A percentile compares a stretch with the other conserved stretches of the same genome.
These are phyloP conservation scores for Ceratoteleas bidentatus DNA, from an alignment of 1,140 invertebrate species.

Conservation along the genomic window DNA sequence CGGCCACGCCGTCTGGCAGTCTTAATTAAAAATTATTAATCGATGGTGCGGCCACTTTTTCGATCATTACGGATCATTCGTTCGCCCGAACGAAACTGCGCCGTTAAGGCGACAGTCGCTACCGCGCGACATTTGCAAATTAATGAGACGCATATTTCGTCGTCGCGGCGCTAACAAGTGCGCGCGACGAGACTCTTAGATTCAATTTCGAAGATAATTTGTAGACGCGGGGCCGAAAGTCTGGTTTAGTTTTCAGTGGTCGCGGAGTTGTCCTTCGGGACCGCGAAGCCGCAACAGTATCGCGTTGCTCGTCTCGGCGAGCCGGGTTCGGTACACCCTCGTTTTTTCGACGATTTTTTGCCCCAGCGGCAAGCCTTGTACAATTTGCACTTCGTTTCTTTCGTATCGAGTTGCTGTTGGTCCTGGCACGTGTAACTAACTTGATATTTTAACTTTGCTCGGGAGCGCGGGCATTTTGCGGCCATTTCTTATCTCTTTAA, in stretches of 20 bases:
- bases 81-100: not conserved
- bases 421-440: constrained; percentile 73
- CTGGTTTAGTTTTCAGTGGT: constrained; percentile 56
- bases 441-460: constrained; percentile 33
- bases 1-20: not conserved
- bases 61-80: not conserved
- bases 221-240: constrained; percentile 32
- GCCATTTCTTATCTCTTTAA: not conserved
- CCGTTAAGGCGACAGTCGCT: not conserved
- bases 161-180: constrained; percentile 8
- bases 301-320: constrained; percentile 77
- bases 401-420: constrained; percentile 76
- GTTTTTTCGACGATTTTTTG: constrained; percentile 70
- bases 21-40: not conserved
- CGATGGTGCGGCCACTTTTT: not conserved
- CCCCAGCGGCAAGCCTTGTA: constrained; percentile 68
- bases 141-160: constrained; percentile 17
- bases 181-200: not conserved
- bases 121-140: not conserved
- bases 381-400: constrained; percentile 80
- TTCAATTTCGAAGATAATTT: constrained; percentile 44
- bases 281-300: constrained; percentile 75
- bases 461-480: constrained; percentile 1
- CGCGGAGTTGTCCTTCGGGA: constrained; percentile 40
- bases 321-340: constrained; percentile 69